Base-by-base conservation (phyloP, 2,113 vertebrate genomes). In the Laterallus jamaicensis region DNA sequence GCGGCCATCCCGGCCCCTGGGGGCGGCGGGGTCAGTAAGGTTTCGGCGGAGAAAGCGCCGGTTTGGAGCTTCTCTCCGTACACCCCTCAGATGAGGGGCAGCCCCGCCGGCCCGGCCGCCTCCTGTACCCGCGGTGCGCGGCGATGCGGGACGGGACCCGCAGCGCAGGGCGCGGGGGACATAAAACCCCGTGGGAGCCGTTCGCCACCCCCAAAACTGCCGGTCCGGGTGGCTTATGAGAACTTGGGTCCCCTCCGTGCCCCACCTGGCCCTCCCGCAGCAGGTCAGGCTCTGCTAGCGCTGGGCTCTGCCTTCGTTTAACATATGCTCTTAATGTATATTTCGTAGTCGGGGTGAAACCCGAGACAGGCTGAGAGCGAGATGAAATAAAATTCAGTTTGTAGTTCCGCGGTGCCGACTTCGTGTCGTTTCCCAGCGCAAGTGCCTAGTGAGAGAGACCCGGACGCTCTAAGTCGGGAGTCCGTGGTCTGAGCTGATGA, bases 181-280 rank as follows among this genome's bases (percentile, higher is more conserved):
- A 5, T 47, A 5, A 5, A 7, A 22, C 11, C 22, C 67, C 15
- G 9, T 13, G 52, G 35, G 32, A 31, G 25, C 20, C 50, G 39
- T 26, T 37, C 24, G 68, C 6, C 42, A 2, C 8, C 78, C 31
- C 15, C 24, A 0, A 2, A 16, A 1, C 8, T 12, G 0, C 32
- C 1, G 77, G 26, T 54, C 35, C 15, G 54, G 42, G 2, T 12
- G 55, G 56, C 44, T 6, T 32, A 0, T 12, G 68, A 59, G 68
- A 35, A 4, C 24, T 10, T 24, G 26, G 29, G 5, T 21, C 3
- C 8, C 52, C 44, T 21, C 40, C 6, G 25, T 11, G 8, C n/a
- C 26, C 62, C 19, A 7, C 31, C 16, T 35, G 58, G 29, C 44
- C 44, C 75, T 49, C 31, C 11, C 15, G 70, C 40, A 3, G 89